Evolutionary conservation across 2,797 vertebrate species (phyloP), one percentile per base, ranked within the genome.

Genomic region (Alfaro cultratus): DNA sequence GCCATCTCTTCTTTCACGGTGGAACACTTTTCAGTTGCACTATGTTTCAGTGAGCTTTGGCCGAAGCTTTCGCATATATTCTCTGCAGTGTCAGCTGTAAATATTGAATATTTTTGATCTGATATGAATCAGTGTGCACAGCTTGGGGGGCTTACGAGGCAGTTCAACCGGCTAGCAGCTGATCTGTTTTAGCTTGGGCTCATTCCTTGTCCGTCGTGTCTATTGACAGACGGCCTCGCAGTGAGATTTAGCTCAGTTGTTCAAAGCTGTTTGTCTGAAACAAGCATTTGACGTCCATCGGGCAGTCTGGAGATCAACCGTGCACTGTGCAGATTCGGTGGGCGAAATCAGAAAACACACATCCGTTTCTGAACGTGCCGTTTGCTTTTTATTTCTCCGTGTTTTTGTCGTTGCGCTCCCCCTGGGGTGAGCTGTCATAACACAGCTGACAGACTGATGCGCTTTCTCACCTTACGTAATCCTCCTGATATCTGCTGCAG

Each of bases 281-380:
- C 46, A 73, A 87, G 72, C 74, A 23, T 57, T 57, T 36, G 7
- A 73, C 60, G 36, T 43, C 23, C 83, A 83, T 10, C 39, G 84
- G 86, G 84, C 60, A 76, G 62, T 76, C 51, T 62, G n/a, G 79
- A 41, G 77, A 86, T 87, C 71, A 64, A 34, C 71, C 23, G 21
- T 1, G 16, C 71, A 11, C 3, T 26, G 47, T 49, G 21, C n/a
- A 49, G 34, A 71, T 55, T 46, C n/a, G 18, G 51, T 57, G 36
- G 75, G 81, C 34, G 8, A 34, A 46, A 55, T 60, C 8, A 51
- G 34, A 49, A 34, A 70, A 62, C 53, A n/a, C 9, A 74, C 62
- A 75, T 11, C 43, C 5, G 11, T 45, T 26, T 34, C 34, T 39
- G 39, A 1, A 73, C 74, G 64, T 2, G 46, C 0, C 0, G 43